phyloP scores from a whole-genome alignment of 2,797 vertebrate species.

The Huso huso region DNA sequence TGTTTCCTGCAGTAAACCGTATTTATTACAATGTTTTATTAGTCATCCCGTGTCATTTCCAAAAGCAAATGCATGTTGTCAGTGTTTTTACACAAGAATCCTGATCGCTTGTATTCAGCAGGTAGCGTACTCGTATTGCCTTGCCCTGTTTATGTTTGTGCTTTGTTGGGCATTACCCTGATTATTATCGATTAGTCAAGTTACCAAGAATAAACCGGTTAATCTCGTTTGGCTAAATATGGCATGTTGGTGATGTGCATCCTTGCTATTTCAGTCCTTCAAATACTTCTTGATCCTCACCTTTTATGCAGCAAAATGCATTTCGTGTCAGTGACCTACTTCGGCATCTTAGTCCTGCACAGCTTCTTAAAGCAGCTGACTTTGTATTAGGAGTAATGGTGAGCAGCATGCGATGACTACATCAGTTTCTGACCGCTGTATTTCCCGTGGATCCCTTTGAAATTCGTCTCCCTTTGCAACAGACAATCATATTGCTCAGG shows the following conservation, averaged over 20 bases:
- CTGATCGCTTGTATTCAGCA: too few relatives aligned
- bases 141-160: too few relatives aligned
- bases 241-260: too few relatives aligned
- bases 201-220: too few relatives aligned
- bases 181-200: too few relatives aligned
- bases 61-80: slow-evolving; percentile 12
- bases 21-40: neutral
- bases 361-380: neutral
- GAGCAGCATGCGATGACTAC: slow-evolving; percentile 12
- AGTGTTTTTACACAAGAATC: neutral
- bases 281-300: neutral
- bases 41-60: slow-evolving; percentile 10
- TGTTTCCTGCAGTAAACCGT: neutral
- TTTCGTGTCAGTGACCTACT: slow-evolving; percentile 10
- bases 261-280: neutral
- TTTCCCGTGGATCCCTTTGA: neutral
- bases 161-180: too few relatives aligned
- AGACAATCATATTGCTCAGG: neutral
- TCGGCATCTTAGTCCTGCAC: neutral
- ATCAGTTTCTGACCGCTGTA: neutral
- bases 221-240: too few relatives aligned
- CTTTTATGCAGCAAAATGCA: neutral
- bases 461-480: slow-evolving; percentile 9
- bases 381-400: slow-evolving; percentile 1
- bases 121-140: too few relatives aligned